Conservation (phyloP, 2,113 vertebrate species). For the Microcebus tavaratra region DNA sequence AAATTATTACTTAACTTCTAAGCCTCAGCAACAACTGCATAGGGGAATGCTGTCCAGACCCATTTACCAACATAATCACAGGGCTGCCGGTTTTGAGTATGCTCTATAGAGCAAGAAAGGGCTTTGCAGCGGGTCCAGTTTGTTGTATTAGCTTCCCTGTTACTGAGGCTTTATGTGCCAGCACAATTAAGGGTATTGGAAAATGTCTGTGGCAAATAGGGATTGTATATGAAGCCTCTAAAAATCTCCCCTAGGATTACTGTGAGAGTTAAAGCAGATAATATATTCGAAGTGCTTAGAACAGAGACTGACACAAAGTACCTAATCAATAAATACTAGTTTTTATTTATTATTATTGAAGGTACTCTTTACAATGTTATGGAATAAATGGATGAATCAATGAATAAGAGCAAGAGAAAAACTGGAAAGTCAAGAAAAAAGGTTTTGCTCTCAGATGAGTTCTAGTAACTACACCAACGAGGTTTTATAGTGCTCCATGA, state of each 20-base stretch:
- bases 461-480: background rate
- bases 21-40: background rate
- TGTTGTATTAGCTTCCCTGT: background rate
- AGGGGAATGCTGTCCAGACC: background rate
- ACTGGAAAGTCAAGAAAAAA: background rate
- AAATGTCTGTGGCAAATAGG: background rate
- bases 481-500: background rate
- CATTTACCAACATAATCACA: background rate
- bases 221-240: background rate
- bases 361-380: background rate
- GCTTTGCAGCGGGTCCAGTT: background rate
- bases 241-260: background rate
- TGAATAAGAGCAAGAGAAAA: conserved; percentile 33
- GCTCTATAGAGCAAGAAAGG: background rate
- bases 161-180: background rate
- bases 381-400: background rate
- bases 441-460: background rate
- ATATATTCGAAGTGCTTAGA: background rate
- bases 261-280: background rate
- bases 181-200: background rate
- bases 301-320: background rate
- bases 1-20: background rate
- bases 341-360: conserved; percentile 47
- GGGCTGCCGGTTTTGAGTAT: background rate
- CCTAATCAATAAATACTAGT: conserved; percentile 13